Evolutionary conservation across 1,140 invertebrate genomes (phyloP).

Genomic region (Scaptomyza montana): DNA sequence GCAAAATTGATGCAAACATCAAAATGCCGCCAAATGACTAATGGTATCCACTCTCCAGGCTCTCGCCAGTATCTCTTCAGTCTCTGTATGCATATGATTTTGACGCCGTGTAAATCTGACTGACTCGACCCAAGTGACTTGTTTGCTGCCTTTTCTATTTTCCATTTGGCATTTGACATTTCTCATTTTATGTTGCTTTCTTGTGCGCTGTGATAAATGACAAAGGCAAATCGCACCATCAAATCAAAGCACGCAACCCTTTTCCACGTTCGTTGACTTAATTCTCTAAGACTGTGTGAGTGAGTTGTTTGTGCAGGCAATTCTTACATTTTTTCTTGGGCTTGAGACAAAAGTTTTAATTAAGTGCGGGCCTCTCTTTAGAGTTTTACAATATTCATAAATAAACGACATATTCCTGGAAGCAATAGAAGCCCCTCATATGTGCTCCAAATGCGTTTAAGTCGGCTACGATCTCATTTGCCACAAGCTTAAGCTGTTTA

Average conservation of each 20-base stretch:
- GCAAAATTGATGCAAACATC: constrained; percentile 65
- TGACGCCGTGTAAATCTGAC: background rate
- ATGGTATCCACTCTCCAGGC: constrained; percentile 47
- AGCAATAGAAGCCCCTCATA: constrained; percentile 31
- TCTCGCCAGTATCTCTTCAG: no score
- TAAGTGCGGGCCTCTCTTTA: constrained; percentile 70
- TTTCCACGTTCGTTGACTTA: constrained; percentile 73
- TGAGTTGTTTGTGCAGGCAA: background rate
- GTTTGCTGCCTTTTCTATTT: constrained; percentile 13
- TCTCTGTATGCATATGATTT: constrained; percentile 32
- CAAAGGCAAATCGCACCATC: constrained; percentile 66
- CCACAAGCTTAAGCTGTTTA: constrained; percentile 62
- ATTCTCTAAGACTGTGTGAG: constrained; percentile 21
- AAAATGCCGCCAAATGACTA: constrained; percentile 71
- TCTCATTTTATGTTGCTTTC: constrained; percentile 36
- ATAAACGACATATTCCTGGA: constrained; percentile 70
- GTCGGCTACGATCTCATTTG: constrained; percentile 62
- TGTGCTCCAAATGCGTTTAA: constrained; percentile 48
- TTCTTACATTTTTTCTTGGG: constrained; percentile 18
- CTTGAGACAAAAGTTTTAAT: constrained; percentile 64
- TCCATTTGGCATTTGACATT: constrained; percentile 11
- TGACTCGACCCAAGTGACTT: constrained; percentile 53
- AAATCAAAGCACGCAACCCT: constrained; percentile 68
- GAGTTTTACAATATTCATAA: constrained; percentile 74
- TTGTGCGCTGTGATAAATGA: constrained; percentile 70